Evolutionary conservation across 1,140 invertebrate species (phyloP).

Genomic region (Scaptodrosophila lebanonensis): DNA sequence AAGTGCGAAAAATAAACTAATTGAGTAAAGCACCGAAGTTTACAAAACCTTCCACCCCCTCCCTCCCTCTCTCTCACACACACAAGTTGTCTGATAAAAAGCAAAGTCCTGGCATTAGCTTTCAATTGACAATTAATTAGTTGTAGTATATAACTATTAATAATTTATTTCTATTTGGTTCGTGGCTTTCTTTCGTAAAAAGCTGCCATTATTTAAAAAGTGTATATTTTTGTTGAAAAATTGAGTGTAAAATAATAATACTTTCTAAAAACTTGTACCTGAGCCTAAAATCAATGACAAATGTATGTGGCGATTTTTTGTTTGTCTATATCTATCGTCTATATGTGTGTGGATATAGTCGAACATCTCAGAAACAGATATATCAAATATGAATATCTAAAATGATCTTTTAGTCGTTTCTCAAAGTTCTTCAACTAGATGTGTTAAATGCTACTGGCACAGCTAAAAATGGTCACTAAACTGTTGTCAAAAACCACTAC

Average conservation of each 20-base stretch:
- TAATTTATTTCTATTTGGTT: conserved; percentile 11
- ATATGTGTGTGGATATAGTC: too few species aligned
- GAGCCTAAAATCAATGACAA: conserved; percentile 36
- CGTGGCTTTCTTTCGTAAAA: too few species aligned
- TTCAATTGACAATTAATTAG: conserved; percentile 43
- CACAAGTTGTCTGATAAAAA: too few species aligned
- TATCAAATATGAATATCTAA: too few species aligned
- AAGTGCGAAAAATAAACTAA: not conserved
- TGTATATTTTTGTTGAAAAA: conserved; percentile 34
- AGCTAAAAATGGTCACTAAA: conserved; percentile 40
- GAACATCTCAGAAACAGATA: too few species aligned
- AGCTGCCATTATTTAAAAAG: conserved; percentile 43
- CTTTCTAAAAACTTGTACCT: conserved; percentile 51
- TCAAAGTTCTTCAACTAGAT: conserved; percentile 2
- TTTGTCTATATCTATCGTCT: too few species aligned
- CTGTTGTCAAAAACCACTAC: conserved; percentile 40
- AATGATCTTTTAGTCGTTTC: conserved; percentile 1
- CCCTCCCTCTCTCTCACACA: too few species aligned
- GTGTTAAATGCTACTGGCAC: conserved; percentile 38
- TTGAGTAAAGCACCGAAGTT: too few species aligned
- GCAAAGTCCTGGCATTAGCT: too few species aligned
- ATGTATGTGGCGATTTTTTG: too few species aligned
- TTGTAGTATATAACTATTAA: conserved; percentile 7
- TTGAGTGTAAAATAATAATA: conserved; percentile 38
- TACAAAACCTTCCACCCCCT: too few species aligned